Evolutionary conservation across 2,888 invertebrate species (phyloP).

Genomic region (Phaonia tiefii): DNA sequence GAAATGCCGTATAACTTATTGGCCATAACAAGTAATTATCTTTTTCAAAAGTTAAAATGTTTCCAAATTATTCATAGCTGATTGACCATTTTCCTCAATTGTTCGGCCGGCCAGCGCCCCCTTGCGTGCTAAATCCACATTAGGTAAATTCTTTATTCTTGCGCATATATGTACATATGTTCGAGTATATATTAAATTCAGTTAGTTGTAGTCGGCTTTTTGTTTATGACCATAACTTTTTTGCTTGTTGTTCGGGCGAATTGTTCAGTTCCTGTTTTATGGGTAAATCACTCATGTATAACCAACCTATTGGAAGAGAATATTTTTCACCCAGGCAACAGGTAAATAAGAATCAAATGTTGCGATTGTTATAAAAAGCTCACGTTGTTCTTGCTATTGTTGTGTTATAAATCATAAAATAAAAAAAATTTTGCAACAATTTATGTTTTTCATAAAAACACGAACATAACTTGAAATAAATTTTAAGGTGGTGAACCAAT

Average conservation of each 20-base stretch:
- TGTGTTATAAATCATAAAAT: constrained; percentile 31
- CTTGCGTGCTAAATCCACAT: constrained; percentile 61
- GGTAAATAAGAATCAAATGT: background rate
- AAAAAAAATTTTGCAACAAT: constrained; percentile 17
- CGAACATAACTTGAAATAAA: no score
- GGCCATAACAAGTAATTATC: no score
- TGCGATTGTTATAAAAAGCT: background rate
- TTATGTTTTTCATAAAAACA: background rate
- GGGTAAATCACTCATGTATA: constrained; percentile 60
- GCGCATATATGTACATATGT: background rate
- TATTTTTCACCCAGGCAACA: background rate
- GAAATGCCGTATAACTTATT: no score
- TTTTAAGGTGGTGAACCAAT: no score
- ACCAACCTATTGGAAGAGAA: constrained; percentile 36
- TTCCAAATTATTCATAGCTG: no score
- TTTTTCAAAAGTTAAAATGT: no score
- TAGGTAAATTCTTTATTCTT: constrained; percentile 40
- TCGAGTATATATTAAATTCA: background rate
- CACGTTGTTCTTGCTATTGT: constrained; percentile 10
- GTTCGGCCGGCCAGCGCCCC: constrained; percentile 40
- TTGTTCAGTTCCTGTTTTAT: constrained; percentile 60
- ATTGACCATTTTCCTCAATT: no score
- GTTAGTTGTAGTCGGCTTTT: background rate
- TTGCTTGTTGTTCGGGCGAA: background rate
- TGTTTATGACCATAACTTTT: background rate